Base-by-base conservation (phyloP, 2,797 vertebrate species). In the Lates japonicus region DNA sequence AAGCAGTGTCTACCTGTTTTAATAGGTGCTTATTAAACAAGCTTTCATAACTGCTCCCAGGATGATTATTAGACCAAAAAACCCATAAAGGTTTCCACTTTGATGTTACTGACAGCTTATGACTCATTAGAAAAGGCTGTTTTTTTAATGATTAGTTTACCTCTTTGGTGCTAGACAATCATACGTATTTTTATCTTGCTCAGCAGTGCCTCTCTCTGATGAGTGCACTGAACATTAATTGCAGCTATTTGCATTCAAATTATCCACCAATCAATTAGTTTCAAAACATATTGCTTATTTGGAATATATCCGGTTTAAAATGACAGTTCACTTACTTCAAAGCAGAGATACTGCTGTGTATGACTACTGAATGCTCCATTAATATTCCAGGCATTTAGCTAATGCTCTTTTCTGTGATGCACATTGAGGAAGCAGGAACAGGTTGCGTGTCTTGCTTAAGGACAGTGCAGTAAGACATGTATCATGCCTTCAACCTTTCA, bases 211-310 rank as follows among this genome's bases (percentile, higher is more conserved):
- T 39, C 79, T 87, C 73, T 69, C 62, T 37, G 19, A 81, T 63
- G 63, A 88, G 83, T 19, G 59, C 35, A 7, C 67, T 29, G 25
- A 88, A 82, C 80, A 85, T 84, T 86, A 89, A 89, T 90, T 80
- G 83, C 81, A 71, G 81, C 87, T 66, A 87, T 92, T 88, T 86
- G 82, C 76, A 91, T 90, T 92, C 75, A 83, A 92, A 92, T 90
- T 54, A 90, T 85, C 74, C 73, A 63, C 74, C 75, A 80, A 88
- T 88, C 80, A 91, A 83, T 86, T 89, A 83, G 75, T 84, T 85
- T 78, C 74, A 80, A 82, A 82, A 80, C 69, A 88, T 77, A 83
- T 61, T 74, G 68, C 78, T 83, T 68, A 73, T 63, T 35, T 52
- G 57, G 46, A 73, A 59, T 57, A 63, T 49, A 41, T 51, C 10